Evolutionary conservation across 2,113 vertebrate species (phyloP).

Genomic region (Haemorhous mexicanus): DNA sequence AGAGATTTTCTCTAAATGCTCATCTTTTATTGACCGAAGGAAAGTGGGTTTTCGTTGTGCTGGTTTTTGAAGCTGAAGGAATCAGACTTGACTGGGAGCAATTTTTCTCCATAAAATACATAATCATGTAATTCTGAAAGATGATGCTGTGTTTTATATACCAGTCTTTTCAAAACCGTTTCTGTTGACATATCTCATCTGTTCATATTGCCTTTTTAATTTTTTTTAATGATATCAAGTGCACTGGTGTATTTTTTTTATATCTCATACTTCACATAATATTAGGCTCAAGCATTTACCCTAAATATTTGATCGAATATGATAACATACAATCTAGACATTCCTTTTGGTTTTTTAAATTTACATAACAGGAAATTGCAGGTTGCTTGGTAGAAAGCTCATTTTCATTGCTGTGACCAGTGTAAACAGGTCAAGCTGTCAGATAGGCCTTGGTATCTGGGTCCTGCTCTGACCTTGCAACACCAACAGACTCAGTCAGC

Average conservation of each 20-base stretch:
- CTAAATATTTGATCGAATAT: background rate
- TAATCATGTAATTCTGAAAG: background rate
- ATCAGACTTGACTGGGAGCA: background rate
- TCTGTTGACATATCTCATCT: background rate
- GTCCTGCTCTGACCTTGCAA: background rate
- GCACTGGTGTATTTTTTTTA: background rate
- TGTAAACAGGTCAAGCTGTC: background rate
- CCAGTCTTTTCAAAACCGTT: background rate
- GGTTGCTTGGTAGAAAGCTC: background rate
- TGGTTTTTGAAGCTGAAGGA: background rate
- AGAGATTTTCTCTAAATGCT: background rate
- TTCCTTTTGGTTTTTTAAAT: background rate
- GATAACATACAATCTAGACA: background rate
- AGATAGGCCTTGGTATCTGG: background rate
- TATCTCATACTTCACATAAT: background rate
- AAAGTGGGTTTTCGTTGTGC: background rate
- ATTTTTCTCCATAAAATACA: background rate
- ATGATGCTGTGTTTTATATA: background rate
- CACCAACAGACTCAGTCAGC: background rate
- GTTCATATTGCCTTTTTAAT: background rate
- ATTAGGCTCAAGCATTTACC: background rate
- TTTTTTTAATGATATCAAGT: background rate
- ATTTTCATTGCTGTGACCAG: background rate
- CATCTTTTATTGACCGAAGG: background rate
- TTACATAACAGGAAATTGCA: background rate